Base-by-base conservation (phyloP, 2,113 vertebrate species). In the Oncorhynchus gorbuscha region DNA sequence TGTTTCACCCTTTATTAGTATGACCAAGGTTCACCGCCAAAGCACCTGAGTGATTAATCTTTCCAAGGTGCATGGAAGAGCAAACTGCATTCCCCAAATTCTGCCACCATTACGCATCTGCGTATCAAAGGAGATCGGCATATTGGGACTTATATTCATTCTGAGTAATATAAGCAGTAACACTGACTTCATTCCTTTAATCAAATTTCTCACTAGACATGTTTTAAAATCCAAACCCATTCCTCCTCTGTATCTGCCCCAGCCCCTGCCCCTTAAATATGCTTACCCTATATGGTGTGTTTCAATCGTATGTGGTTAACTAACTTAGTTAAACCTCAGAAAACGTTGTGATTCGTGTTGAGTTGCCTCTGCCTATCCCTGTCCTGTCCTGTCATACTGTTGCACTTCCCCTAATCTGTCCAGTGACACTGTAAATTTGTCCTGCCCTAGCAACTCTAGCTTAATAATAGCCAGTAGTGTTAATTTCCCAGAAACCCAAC, bases 151-250 rank as follows among this genome's bases (percentile, higher is more conserved):
- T 22, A 62, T 62, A 77, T 79, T 13, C 0, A 14, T 48, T 71
- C 78, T 1, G 71, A 89, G 81, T 85, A 81, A 85, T 79, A 87
- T 84, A 92, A 95, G 94, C 96, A 97, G 95, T 91, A 97, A 94
- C 94, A 95, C 95, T 95, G 95, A 96, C 93, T 75, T 83, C 14
- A 69, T 35, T 8, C n/a, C 69, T 78, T 71, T 80, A 51, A 83
- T 78, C 51, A 73, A 20, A 74, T 24, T 61, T 49, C 39, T 65
- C 0, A 4, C 24, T 32, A 72, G 65, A 77, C 65, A 24, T 69
- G 69, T 48, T 67, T 14, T 61, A 9, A 79, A 72, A 66, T 18
- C 73, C 62, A 51, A 69, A 69, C 64, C 24, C 20, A 28, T 3
- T 26, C 20, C 8, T 8, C 39, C 39, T 26, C 5, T 28, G 32